Conservation (phyloP, 53 echinoderm and acorn worm species). For the Antedon mediterranea region DNA sequence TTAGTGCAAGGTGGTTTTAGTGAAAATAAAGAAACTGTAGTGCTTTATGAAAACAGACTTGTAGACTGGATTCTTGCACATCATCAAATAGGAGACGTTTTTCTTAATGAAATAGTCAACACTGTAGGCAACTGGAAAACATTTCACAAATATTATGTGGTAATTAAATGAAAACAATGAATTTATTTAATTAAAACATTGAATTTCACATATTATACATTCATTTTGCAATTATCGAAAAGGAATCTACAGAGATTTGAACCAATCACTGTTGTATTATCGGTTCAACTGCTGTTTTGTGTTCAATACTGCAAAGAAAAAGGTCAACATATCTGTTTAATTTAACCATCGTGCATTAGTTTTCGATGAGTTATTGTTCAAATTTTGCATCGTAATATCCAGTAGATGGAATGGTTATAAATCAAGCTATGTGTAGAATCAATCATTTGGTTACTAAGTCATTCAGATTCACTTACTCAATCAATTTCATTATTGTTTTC, state of each 20-base stretch:
- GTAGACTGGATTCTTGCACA: background rate
- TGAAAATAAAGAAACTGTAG: background rate
- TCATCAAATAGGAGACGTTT: background rate
- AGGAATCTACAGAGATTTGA: background rate
- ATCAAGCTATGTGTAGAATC: background rate
- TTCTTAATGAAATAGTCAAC: background rate
- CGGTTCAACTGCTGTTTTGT: background rate
- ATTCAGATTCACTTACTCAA: background rate
- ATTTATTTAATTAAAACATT: background rate
- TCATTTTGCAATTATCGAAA: background rate
- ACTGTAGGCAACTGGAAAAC: too few species aligned
- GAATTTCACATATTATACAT: background rate
- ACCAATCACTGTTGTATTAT: background rate
- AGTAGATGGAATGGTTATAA: background rate
- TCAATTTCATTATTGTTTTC: background rate
- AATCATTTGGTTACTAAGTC: background rate
- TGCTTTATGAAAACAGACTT: background rate
- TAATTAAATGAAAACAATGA: too few species aligned
- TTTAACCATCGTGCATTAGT: too few species aligned
- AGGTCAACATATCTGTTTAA: too few species aligned
- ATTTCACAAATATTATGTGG: too few species aligned
- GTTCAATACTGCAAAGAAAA: too few species aligned
- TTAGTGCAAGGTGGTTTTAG: background rate
- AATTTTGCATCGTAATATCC: background rate
- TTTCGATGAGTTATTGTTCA: background rate